Evolutionary conservation across 2,888 invertebrate species (phyloP).

Genomic region (Macroteleia sp.): DNA sequence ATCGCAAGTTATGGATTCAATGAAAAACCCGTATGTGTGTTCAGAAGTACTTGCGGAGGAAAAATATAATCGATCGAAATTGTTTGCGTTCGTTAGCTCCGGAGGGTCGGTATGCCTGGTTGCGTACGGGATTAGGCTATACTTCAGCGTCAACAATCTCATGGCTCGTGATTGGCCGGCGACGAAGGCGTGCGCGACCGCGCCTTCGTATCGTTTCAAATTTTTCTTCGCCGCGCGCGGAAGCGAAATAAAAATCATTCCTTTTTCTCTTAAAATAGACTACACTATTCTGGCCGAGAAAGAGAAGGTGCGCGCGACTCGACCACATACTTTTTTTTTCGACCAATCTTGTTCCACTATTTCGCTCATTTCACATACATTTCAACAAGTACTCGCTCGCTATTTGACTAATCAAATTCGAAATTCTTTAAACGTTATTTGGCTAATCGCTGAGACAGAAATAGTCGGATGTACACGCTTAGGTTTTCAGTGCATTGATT

Average conservation of each 20-base stretch:
- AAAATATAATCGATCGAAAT: too few relatives aligned
- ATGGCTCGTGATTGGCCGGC: slow-evolving; percentile 9
- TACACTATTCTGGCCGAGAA: slow-evolving; percentile 11
- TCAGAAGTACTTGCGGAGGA: too few relatives aligned
- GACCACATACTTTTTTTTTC: slow-evolving; percentile 7
- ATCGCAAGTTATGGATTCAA: too few relatives aligned
- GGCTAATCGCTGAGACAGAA: background rate
- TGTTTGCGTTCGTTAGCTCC: slow-evolving; percentile 1
- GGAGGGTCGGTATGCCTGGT: too few relatives aligned
- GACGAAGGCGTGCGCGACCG: slow-evolving; percentile 35
- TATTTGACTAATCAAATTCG: too few relatives aligned
- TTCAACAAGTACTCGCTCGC: too few relatives aligned
- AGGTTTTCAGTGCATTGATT: background rate
- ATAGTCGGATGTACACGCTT: background rate
- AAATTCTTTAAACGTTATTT: too few relatives aligned
- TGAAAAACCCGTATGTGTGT: too few relatives aligned
- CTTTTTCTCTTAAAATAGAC: slow-evolving; percentile 35
- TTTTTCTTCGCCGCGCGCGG: slow-evolving; percentile 12
- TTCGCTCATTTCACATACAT: background rate
- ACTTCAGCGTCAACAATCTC: background rate
- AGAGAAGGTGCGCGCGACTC: background rate
- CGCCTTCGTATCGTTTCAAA: slow-evolving; percentile 29
- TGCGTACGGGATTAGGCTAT: background rate
- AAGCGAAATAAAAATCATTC: slow-evolving; percentile 17
- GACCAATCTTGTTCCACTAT: slow-evolving; percentile 4